Evolutionary conservation across 2,888 invertebrate genomes (phyloP).

Genomic region (Trachelus stipa): DNA sequence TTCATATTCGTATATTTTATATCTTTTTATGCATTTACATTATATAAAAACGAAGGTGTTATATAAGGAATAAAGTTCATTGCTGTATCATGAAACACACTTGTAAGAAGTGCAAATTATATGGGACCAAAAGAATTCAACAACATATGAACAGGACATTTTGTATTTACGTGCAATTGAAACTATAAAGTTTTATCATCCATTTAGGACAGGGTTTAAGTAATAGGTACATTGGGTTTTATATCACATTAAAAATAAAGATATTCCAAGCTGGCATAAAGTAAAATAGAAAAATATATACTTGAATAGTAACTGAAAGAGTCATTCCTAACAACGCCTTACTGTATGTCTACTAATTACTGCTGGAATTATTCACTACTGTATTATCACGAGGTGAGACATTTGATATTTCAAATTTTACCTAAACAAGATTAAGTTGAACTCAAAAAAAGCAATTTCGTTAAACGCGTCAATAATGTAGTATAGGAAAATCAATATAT

Average conservation of each 20-base stretch:
- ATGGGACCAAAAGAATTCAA: not conserved
- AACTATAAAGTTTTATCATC: not conserved
- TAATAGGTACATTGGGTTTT: not conserved
- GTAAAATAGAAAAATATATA: slow-evolving; percentile 20
- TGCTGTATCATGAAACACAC: not conserved
- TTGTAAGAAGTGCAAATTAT: slow-evolving; percentile 2
- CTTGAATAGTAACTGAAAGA: slow-evolving; percentile 32
- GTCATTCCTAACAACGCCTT: slow-evolving; percentile 35
- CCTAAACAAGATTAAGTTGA: not conserved
- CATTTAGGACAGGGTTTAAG: not conserved
- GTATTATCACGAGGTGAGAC: slow-evolving; percentile 10
- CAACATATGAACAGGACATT: not conserved
- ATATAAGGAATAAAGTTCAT: not conserved
- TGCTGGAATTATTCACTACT: slow-evolving; percentile 10
- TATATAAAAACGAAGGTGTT: not conserved
- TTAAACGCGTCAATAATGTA: not conserved
- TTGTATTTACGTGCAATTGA: not conserved
- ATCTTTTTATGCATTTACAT: not conserved
- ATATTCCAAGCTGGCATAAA: not conserved
- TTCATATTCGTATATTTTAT: slow-evolving; percentile 1
- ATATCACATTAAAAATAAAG: slow-evolving; percentile 9
- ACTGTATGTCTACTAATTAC: slow-evolving; percentile 19
- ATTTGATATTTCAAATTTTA: slow-evolving; percentile 10
- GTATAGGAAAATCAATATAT: not conserved
- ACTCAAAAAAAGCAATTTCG: not conserved